These are phyloP conservation scores for Astatoreochromis straeleni DNA, from an alignment of 2,113 vertebrate species.

Conservation along the genomic window DNA sequence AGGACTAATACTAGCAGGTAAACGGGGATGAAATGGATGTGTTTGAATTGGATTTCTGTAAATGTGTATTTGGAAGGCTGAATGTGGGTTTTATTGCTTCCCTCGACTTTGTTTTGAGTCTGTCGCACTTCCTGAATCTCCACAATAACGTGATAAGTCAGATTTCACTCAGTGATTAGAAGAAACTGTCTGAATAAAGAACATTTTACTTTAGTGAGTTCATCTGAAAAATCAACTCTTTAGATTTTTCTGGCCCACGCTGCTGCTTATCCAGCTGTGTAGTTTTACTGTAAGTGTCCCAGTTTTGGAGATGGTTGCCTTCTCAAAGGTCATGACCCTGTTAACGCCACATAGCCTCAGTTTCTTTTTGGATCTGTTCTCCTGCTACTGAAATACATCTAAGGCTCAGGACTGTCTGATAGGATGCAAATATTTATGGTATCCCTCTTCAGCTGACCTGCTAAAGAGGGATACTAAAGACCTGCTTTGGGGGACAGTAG, in stretches of 20 bases:
- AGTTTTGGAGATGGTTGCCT: not conserved
- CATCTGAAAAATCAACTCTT: not conserved
- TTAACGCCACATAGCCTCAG: not conserved
- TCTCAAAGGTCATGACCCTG: not conserved
- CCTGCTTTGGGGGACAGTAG: not conserved
- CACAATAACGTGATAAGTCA: not conserved
- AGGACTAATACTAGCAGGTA: not conserved
- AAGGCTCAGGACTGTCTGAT: not conserved
- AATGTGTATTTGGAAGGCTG: not conserved
- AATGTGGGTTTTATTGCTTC: not conserved
- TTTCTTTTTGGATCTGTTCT: not conserved
- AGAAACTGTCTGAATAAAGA: not conserved
- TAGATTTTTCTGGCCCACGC: not conserved
- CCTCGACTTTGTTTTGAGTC: not conserved
- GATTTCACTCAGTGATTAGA: not conserved
- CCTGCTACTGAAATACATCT: not conserved
- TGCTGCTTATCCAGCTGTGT: not conserved
- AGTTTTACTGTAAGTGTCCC: not conserved
- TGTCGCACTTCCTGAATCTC: not conserved
- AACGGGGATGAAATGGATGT: not conserved
- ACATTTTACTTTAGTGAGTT: not conserved
- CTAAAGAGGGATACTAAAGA: not conserved
- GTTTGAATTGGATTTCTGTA: not conserved
- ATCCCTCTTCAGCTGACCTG: not conserved
- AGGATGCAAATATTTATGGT: not conserved